Base-by-base conservation (phyloP, 92 coral and sea anemone species). In the Siderastrea siderea region DNA sequence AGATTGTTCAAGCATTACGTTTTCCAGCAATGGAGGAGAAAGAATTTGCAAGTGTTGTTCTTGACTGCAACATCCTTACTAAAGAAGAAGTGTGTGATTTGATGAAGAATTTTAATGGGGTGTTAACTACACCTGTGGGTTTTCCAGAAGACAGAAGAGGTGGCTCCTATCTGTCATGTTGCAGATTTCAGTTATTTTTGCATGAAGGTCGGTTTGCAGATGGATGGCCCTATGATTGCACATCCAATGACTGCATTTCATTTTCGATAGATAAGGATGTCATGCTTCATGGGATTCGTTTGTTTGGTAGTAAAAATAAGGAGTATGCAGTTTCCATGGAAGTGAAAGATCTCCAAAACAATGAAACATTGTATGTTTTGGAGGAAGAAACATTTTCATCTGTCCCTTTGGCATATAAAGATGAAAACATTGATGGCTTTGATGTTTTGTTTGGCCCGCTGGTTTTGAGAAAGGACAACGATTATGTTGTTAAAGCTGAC, bases 241-340 rank as follows among this genome's bases (percentile, higher is more conserved):
- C 15, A 63, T 4, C 2, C 3, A 4, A 14, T 6, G 74, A 69
- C 74, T 3, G 17, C 2, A 69, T 69, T 1, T 1, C 1, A 6
- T 45, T 69, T 45, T 69, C n/a, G 53, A 54, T 69, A 69, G 74
- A 69, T 53, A 69, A 69, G 53, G 74, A 69, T 69, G 47, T 69
- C 6, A 69, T 69, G 51, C 54, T 69, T 1, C 74, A 69, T 69
- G 74, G 74, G 51, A 69, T 69, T 15, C 74, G 74, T 16, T 43
- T 69, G n/a, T 69, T 69, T 69, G 74, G 74, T 6, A 69, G 74
- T 3, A 69, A 69, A 45, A n/a, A 69, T 69, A 5, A 11, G n/a
- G n/a, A 69, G 1, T 69, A 69, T 9, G 17, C 3, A 3, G n/a
- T 45, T 44, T 3, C 2, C 7, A 3, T 45, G 53, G 47, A 5